Conservation (phyloP, 2,888 invertebrate species). For the Perizoma affinitatum region DNA sequence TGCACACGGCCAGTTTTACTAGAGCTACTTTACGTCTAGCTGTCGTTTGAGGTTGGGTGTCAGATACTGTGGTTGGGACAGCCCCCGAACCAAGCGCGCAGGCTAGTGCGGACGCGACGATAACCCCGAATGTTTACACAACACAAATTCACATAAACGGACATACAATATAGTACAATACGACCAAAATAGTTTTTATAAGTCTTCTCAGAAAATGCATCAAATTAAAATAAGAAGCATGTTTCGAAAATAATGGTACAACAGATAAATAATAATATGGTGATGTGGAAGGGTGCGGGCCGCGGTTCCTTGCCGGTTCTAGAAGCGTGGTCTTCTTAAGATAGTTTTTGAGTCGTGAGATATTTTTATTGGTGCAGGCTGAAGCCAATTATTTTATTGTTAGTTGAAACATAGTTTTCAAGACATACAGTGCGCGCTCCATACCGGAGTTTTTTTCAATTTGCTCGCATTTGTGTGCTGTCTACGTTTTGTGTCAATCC, state of each 20-base stretch:
- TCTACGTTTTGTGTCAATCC: constrained; percentile 65
- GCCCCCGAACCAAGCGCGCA: constrained; percentile 72
- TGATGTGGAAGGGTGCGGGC: constrained; percentile 67
- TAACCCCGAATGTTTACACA: constrained; percentile 73
- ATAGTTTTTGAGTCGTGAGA: constrained; percentile 32
- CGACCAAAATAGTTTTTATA: constrained; percentile 84
- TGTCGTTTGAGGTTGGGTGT: constrained; percentile 63
- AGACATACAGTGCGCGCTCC: constrained; percentile 48
- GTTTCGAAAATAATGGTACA: constrained; percentile 58
- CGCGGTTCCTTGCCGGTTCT: constrained; percentile 51
- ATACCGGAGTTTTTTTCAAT: constrained; percentile 54
- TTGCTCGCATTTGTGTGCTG: constrained; percentile 58
- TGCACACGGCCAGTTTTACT: constrained; percentile 74
- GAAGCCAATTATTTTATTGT: constrained; percentile 32
- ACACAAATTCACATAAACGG: constrained; percentile 84
- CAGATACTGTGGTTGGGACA: constrained; percentile 69
- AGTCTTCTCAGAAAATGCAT: constrained; percentile 64
- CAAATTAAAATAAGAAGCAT: constrained; percentile 71
- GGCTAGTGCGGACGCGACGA: constrained; percentile 80
- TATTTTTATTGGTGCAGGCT: constrained; percentile 29
- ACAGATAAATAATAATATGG: constrained; percentile 54
- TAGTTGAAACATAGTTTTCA: constrained; percentile 23
- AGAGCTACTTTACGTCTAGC: constrained; percentile 76
- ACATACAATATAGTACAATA: constrained; percentile 72
- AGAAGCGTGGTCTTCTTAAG: constrained; percentile 39